A percentile compares a stretch with the other conserved stretches of the same genome.
phyloP scores from a whole-genome alignment of 2,888 invertebrate genomes.

The Byasa hedistus region DNA sequence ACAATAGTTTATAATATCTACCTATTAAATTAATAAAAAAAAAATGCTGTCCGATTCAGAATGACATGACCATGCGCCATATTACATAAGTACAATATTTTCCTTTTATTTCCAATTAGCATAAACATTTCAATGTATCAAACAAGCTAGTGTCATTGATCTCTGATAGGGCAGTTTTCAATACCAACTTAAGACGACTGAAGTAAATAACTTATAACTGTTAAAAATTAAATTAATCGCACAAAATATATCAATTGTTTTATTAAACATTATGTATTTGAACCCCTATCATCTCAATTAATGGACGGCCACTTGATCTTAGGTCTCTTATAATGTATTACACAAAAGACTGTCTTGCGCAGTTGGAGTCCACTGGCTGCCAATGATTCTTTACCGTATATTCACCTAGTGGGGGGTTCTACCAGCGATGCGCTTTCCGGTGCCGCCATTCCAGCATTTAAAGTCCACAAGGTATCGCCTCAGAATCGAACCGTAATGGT shows the following conservation, averaged over 20 bases:
- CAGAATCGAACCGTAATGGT: too few species aligned
- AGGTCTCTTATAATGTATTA: too few species aligned
- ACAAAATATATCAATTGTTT: slow-evolving; percentile 66
- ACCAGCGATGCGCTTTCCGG: too few species aligned
- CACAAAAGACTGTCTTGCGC: too few species aligned
- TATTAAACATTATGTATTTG: slow-evolving; percentile 36
- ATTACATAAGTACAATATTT: not conserved
- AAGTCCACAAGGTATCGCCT: too few species aligned
- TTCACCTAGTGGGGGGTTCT: too few species aligned
- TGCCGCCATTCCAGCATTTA: too few species aligned
- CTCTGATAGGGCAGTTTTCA: slow-evolving; percentile 34
- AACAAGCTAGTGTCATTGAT: slow-evolving; percentile 29
- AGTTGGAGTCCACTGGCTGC: too few species aligned
- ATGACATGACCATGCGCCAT: slow-evolving; percentile 20
- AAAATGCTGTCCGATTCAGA: slow-evolving; percentile 18
- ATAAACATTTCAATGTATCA: slow-evolving; percentile 1
- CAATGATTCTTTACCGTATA: too few species aligned
- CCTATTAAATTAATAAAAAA: slow-evolving; percentile 26
- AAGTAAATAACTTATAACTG: slow-evolving; percentile 76
- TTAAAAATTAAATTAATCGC: slow-evolving; percentile 78
- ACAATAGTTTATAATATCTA: slow-evolving; percentile 32
- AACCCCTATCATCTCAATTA: not conserved
- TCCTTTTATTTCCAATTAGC: not conserved
- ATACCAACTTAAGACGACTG: slow-evolving; percentile 61
- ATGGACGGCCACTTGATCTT: too few species aligned